phyloP scores from a whole-genome alignment of 2,888 invertebrate species.

The Cetonia aurata region DNA sequence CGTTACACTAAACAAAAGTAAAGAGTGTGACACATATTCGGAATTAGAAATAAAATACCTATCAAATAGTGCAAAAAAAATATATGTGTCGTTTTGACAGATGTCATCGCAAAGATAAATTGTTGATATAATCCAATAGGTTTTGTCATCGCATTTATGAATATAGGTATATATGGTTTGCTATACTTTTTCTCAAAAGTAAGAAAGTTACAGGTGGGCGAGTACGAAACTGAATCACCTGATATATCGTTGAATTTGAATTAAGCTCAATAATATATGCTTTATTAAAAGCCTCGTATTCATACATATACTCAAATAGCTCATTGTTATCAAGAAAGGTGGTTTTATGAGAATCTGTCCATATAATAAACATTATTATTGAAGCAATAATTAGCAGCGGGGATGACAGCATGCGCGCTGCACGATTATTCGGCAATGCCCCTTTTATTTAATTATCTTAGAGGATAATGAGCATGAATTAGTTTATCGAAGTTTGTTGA shows the following conservation, averaged over 20 bases:
- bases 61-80: no score
- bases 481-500: slow-evolving; percentile 32
- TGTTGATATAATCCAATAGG: no score
- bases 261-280: slow-evolving; percentile 2
- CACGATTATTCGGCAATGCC: slow-evolving; percentile 40
- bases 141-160: no score
- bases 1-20: no score
- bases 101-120: no score
- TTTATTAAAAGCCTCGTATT: neutral
- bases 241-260: neutral
- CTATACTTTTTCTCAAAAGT: no score
- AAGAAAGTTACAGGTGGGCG: no score
- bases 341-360: neutral
- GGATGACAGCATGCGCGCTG: slow-evolving; percentile 42
- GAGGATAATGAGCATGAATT: slow-evolving; percentile 39
- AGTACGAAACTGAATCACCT: no score
- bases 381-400: slow-evolving; percentile 25
- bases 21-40: no score
- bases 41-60: no score
- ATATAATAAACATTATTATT: neutral
- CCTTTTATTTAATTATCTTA: slow-evolving; percentile 35
- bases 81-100: no score
- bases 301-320: neutral
- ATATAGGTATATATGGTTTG: no score
- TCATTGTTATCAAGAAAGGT: neutral